phyloP scores from a whole-genome alignment of 2,797 vertebrate genomes.

The Tamandua tetradactyla region DNA sequence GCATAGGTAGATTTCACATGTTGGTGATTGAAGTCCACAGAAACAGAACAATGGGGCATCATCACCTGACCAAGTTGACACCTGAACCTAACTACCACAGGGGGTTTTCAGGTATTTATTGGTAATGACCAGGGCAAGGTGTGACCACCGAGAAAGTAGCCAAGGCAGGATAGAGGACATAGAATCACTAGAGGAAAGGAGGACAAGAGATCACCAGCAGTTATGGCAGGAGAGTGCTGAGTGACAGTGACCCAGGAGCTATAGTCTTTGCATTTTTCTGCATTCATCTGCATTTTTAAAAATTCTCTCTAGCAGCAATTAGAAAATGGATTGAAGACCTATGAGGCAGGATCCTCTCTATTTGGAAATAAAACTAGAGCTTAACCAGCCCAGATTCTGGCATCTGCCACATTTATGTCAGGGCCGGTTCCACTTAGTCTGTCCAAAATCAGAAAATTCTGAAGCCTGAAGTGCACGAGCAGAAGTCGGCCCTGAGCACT shows the following conservation, averaged over 20 bases:
- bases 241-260: background rate
- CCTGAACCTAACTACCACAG: too few species aligned
- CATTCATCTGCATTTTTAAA: background rate
- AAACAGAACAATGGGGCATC: too few species aligned
- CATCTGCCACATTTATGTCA: background rate
- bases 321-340: background rate
- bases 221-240: background rate
- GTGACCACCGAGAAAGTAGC: background rate
- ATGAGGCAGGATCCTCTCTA: background rate
- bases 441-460: background rate
- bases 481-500: background rate
- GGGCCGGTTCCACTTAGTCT: background rate
- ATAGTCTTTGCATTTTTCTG: background rate
- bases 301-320: background rate
- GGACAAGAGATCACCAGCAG: background rate
- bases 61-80: too few species aligned
- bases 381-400: background rate
- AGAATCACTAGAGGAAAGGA: background rate
- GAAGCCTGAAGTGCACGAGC: background rate
- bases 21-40: too few species aligned
- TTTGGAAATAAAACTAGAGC: background rate
- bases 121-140: background rate
- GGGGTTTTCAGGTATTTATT: too few species aligned
- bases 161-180: background rate
- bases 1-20: too few species aligned